phyloP scores from a whole-genome alignment of 2,888 invertebrate species.

The Eupithecia subumbrata region DNA sequence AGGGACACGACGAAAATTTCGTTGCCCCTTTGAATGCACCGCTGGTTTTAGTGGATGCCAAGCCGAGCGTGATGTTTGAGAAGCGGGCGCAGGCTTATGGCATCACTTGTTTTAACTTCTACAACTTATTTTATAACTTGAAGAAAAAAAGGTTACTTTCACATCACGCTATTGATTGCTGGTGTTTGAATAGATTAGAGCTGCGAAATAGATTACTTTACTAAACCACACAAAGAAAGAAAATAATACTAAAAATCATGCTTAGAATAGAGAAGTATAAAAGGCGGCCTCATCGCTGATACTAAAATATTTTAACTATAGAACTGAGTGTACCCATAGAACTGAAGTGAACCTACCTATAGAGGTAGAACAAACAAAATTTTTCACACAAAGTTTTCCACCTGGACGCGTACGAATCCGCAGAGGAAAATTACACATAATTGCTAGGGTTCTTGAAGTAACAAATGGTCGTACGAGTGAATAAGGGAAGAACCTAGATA shows the following conservation, averaged over 20 bases:
- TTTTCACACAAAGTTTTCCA: not conserved
- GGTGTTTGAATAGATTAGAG: too few species aligned
- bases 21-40: constrained; percentile 38
- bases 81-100: constrained; percentile 25
- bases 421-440: not conserved
- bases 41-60: constrained; percentile 35
- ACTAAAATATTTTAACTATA: too few species aligned
- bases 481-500: not conserved
- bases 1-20: constrained; percentile 35
- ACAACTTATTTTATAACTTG: not conserved
- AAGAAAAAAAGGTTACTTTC: not conserved
- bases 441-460: not conserved
- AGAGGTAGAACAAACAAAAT: not conserved
- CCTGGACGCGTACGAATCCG: not conserved
- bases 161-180: not conserved
- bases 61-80: constrained; percentile 30
- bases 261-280: too few species aligned
- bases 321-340: not conserved
- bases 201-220: too few species aligned
- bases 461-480: not conserved
- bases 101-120: constrained; percentile 13
- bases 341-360: not conserved
- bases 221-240: too few species aligned
- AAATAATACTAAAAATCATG: too few species aligned
- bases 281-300: too few species aligned